These are phyloP conservation scores for Drosophila rellima DNA, from an alignment of 2,888 invertebrate genomes.

Conservation along the genomic window DNA sequence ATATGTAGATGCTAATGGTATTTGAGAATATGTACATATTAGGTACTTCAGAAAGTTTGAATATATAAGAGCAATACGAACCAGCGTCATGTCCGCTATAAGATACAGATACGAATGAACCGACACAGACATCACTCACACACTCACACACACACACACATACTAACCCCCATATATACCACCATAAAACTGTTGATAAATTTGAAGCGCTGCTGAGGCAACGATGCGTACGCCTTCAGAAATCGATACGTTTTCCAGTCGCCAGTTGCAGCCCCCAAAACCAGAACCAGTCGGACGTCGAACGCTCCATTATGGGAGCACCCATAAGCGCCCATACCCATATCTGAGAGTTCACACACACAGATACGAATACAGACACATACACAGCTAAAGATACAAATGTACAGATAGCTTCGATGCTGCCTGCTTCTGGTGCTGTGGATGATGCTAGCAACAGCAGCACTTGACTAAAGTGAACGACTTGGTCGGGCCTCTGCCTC, in stretches of 20 bases:
- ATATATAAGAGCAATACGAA: slow-evolving; percentile 48
- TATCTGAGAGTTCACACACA: slow-evolving; percentile 51
- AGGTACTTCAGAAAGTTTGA: slow-evolving; percentile 63
- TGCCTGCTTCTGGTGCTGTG: slow-evolving; percentile 21
- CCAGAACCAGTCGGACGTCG: slow-evolving; percentile 63
- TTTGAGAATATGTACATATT: slow-evolving; percentile 13
- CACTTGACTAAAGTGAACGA: slow-evolving; percentile 59
- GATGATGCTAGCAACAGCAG: slow-evolving; percentile 50
- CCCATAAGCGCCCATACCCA: slow-evolving; percentile 62
- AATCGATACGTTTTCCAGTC: slow-evolving; percentile 70
- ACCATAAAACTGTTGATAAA: slow-evolving; percentile 51
- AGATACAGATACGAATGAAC: slow-evolving; percentile 35
- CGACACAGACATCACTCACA: slow-evolving; percentile 27
- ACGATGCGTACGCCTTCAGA: slow-evolving; percentile 72
- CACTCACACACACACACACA: slow-evolving; percentile 6
- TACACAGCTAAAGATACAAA: slow-evolving; percentile 41
- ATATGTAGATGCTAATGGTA: not conserved
- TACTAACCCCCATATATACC: slow-evolving; percentile 9
- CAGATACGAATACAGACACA: slow-evolving; percentile 16
- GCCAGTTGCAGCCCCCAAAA: slow-evolving; percentile 64
- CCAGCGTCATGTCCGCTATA: slow-evolving; percentile 39
- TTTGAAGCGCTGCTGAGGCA: slow-evolving; percentile 56
- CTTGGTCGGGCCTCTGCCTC: slow-evolving; percentile 41
- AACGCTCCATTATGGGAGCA: slow-evolving; percentile 70
- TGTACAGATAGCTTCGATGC: slow-evolving; percentile 37